Conservation (phyloP, 2,888 invertebrate genomes). For the Xylota sylvarum region DNA sequence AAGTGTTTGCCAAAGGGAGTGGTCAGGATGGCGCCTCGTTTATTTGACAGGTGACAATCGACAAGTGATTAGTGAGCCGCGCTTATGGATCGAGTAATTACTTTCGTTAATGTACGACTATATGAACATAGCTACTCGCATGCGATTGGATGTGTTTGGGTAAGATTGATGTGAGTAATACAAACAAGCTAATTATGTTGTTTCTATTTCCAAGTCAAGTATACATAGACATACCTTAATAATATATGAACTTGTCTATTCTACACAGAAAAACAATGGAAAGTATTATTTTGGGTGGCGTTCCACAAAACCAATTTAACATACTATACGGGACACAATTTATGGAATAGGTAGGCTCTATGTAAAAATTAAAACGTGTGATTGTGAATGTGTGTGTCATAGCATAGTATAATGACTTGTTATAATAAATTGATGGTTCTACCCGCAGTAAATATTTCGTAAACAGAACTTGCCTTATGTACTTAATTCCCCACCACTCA, state of each 20-base stretch:
- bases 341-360: too few relatives aligned
- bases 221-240: not conserved
- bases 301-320: not conserved
- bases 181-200: slow-evolving; percentile 21
- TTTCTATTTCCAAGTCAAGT: slow-evolving; percentile 6
- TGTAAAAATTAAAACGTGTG: too few relatives aligned
- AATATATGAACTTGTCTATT: not conserved
- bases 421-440: too few relatives aligned
- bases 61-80: slow-evolving; percentile 25
- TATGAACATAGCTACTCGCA: not conserved
- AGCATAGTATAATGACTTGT: too few relatives aligned
- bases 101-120: slow-evolving; percentile 6
- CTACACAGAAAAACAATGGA: not conserved
- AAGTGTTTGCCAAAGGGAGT: not conserved
- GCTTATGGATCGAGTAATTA: slow-evolving; percentile 28
- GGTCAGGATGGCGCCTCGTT: slow-evolving; percentile 22
- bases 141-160: not conserved
- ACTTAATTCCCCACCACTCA: too few relatives aligned
- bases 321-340: not conserved
- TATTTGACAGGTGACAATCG: slow-evolving; percentile 19
- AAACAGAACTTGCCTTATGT: too few relatives aligned
- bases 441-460: too few relatives aligned
- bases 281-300: not conserved
- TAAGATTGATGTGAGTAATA: slow-evolving; percentile 11
- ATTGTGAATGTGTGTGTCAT: too few relatives aligned